Evolutionary conservation across 35 echinoderm and acorn worm genomes (phyloP).

Genomic region (Ptychodera flava): DNA sequence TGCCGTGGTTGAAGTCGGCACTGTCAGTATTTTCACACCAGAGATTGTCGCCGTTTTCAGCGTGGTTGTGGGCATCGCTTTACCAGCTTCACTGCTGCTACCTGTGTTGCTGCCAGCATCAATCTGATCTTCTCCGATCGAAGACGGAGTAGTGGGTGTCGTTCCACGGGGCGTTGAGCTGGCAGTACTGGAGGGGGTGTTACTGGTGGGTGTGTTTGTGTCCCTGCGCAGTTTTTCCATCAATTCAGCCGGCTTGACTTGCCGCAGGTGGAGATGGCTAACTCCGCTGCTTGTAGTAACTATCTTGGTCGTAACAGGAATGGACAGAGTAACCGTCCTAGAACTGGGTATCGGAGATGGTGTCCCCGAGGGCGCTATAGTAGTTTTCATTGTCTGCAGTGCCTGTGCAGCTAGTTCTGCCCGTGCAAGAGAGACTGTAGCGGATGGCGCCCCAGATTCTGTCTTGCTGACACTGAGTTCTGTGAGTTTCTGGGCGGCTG

Average conservation of each 20-base stretch:
- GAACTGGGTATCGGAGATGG: background rate
- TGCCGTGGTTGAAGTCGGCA: no score
- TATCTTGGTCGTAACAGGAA: background rate
- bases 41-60: no score
- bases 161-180: background rate
- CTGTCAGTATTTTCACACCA: no score
- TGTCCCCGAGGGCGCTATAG: background rate
- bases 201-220: background rate
- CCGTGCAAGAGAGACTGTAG: background rate
- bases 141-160: background rate
- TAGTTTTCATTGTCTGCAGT: background rate
- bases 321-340: background rate
- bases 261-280: background rate
- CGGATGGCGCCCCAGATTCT: background rate
- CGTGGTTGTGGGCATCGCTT: no score
- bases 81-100: no score
- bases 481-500: background rate
- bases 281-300: background rate
- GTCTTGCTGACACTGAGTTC: background rate
- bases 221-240: background rate
- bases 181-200: background rate
- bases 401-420: background rate
- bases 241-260: background rate
- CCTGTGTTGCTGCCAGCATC: background rate
- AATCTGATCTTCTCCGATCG: background rate